Evolutionary conservation across 1,140 invertebrate species (phyloP).

Genomic region (Drosophila punjabiensis): DNA sequence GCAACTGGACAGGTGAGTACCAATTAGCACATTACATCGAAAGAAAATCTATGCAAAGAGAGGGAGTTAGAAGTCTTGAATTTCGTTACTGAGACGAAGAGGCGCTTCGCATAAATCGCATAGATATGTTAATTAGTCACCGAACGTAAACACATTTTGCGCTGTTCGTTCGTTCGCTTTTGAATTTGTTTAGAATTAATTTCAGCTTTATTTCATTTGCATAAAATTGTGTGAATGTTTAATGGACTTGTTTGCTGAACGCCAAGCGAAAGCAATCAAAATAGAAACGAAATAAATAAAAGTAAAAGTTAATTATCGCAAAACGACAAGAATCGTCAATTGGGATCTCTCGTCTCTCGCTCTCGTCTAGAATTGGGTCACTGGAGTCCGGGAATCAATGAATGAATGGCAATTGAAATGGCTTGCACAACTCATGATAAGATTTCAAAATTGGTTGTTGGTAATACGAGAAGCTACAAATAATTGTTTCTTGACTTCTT

Average conservation of each 20-base stretch:
- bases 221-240: slow-evolving; percentile 64
- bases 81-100: slow-evolving; percentile 70
- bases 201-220: slow-evolving; percentile 62
- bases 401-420: slow-evolving; percentile 44
- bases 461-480: slow-evolving; percentile 26
- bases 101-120: slow-evolving; percentile 78
- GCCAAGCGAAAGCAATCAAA: slow-evolving; percentile 29
- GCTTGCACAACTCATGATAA: slow-evolving; percentile 27
- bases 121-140: slow-evolving; percentile 75
- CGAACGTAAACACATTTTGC: slow-evolving; percentile 58
- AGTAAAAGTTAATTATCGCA: slow-evolving; percentile 67
- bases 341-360: slow-evolving; percentile 4
- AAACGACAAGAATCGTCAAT: slow-evolving; percentile 47
- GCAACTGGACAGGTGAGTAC: slow-evolving; percentile 55
- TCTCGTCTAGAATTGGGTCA: slow-evolving; percentile 56
- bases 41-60: slow-evolving; percentile 37
- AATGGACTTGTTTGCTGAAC: slow-evolving; percentile 52
- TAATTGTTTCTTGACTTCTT: slow-evolving; percentile 2
- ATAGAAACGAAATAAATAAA: slow-evolving; percentile 30
- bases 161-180: slow-evolving; percentile 62
- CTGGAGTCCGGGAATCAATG: slow-evolving; percentile 53
- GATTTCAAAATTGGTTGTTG: slow-evolving; percentile 18
- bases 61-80: neutral
- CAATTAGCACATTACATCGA: slow-evolving; percentile 73
- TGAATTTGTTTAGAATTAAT: slow-evolving; percentile 70